These are phyloP conservation scores for Sterrhoptilus dennistouni DNA, from an alignment of 2,113 vertebrate genomes.

Conservation along the genomic window DNA sequence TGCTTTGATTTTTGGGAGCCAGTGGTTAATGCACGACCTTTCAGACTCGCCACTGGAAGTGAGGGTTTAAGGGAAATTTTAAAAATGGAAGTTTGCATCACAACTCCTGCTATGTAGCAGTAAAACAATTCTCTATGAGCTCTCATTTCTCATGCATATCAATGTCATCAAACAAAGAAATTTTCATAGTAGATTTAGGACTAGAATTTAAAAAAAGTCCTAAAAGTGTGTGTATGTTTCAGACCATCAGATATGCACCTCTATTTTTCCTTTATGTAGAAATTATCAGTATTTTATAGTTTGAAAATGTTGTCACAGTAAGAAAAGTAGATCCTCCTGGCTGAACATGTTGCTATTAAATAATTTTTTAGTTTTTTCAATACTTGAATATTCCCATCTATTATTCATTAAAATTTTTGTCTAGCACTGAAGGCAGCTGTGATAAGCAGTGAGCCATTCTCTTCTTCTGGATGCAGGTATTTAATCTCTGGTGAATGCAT, in stretches of 20 bases:
- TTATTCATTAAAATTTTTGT: background rate
- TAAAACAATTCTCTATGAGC: accelerated
- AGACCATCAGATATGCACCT: background rate
- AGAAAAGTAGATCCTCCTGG: background rate
- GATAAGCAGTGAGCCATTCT: background rate
- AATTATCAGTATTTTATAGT: background rate
- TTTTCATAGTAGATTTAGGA: background rate
- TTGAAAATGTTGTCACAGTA: background rate
- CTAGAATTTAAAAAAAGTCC: background rate
- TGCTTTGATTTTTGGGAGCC: background rate
- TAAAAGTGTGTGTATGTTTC: background rate
- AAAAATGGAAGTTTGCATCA: background rate
- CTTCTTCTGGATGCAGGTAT: background rate
- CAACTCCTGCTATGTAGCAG: background rate
- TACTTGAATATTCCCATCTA: background rate
- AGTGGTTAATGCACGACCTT: accelerated
- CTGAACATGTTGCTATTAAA: background rate
- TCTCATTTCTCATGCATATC: background rate
- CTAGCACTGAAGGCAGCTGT: background rate
- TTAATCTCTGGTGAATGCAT: background rate
- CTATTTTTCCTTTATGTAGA: background rate
- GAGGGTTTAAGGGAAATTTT: background rate
- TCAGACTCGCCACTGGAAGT: background rate
- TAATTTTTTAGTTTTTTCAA: accelerated
- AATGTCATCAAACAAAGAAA: background rate